A percentile compares a stretch with the other conserved stretches of the same genome.
Evolutionary conservation across 2,113 vertebrate species (phyloP).

Genomic region (Mormyrus iriodes): DNA sequence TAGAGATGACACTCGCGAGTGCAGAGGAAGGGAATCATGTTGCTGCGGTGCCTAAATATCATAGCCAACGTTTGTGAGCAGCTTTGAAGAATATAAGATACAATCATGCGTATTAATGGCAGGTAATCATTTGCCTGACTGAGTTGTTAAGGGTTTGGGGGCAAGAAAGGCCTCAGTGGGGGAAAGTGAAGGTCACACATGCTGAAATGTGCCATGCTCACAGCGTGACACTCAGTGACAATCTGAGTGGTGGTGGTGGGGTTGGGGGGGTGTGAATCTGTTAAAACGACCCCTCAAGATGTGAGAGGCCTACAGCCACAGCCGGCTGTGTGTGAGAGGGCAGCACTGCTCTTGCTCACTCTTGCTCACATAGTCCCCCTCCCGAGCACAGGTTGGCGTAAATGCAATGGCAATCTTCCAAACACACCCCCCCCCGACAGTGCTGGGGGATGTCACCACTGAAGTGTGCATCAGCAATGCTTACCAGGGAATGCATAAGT

Average conservation of each 20-base stretch:
- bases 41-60: background rate
- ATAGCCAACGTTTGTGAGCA: background rate
- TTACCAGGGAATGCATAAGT: background rate
- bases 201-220: background rate
- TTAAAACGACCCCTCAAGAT: background rate
- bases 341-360: background rate
- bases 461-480: background rate
- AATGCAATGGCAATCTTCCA: background rate
- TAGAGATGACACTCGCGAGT: background rate
- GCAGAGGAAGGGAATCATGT: background rate
- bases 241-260: background rate
- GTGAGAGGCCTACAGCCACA: background rate
- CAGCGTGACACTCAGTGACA: background rate
- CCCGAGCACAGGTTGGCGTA: no score
- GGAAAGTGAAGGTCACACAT: background rate
- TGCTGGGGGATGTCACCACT: background rate
- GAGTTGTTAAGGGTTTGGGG: background rate
- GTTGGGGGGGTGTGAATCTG: background rate
- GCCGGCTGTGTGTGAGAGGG: background rate
- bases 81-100: background rate
- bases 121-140: constrained; percentile 6
- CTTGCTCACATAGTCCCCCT: no score
- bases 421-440: background rate
- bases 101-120: background rate
- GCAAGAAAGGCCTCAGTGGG: background rate